Evolutionary conservation across 2,888 invertebrate species (phyloP).

Genomic region (Selenia dentaria): DNA sequence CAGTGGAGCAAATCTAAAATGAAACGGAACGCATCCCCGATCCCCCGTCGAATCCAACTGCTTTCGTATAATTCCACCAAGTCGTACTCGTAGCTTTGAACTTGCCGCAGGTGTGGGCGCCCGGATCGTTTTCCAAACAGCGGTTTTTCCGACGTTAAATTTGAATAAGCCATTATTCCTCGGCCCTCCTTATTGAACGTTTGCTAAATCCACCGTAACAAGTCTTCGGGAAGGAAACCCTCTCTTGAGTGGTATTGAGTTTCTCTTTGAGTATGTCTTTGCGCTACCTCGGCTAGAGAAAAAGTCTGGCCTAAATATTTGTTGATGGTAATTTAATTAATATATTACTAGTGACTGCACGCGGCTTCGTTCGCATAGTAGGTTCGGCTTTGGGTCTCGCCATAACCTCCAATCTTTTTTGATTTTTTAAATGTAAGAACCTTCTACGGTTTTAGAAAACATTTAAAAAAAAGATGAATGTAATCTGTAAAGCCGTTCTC

Average conservation of each 20-base stretch:
- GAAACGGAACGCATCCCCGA: no score
- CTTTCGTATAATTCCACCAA: not conserved
- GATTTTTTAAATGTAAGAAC: no score
- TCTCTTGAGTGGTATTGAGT: constrained; percentile 36
- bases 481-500: no score
- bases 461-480: no score
- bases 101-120: constrained; percentile 28
- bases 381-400: no score
- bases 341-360: no score
- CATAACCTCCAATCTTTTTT: no score
- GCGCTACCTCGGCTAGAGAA: constrained; percentile 15
- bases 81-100: constrained; percentile 5
- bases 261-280: constrained; percentile 24
- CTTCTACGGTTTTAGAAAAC: no score
- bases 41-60: no score
- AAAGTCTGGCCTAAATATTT: constrained; percentile 14
- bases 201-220: constrained; percentile 49
- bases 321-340: no score
- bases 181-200: constrained; percentile 48
- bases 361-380: no score
- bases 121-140: constrained; percentile 71
- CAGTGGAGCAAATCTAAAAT: no score
- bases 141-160: constrained; percentile 68
- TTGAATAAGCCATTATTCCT: constrained; percentile 77
- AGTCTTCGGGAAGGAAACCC: constrained; percentile 41